Base-by-base conservation (phyloP, 2,888 invertebrate species). In the Chironomus riparius region DNA sequence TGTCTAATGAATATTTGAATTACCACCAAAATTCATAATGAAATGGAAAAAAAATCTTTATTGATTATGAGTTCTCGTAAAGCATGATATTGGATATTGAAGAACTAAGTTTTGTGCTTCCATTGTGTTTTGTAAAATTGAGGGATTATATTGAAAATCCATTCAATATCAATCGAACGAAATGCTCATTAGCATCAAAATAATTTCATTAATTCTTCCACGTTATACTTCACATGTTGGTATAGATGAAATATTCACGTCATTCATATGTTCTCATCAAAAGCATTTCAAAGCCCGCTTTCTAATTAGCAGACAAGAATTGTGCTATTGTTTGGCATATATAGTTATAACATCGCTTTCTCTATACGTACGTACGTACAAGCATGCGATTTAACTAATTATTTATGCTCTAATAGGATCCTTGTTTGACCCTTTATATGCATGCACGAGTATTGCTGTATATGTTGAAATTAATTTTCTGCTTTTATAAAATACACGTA, bases 131-230 rank as follows among this genome's bases (percentile, higher is more conserved):
- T 56, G 56, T 18, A 15, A n/a, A 18, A 38, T 56, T 56, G n/a
- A n/a, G 56, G 56, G 18, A 56, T 56, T 56, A 56, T 56, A 18
- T 56, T 7, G 38, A 38, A 38, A 38, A 38, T 38, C 38, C 10
- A 38, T 38, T 38, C 10, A 7, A 38, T 38, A 21, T 61, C 68
- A 12, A n/a, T 18, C 68, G 56, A 68, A 38, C 28, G 47, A 15
- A 70, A 47, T 70, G 71, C 71, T 71, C 71, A 56, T 71, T 71
- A 71, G 56, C 71, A 61, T 71, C 56, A 28, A 70, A 70, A 70
- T 70, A 70, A 70, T 70, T 70, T 70, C 48, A 70, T 70, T 70
- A 70, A 56, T 56, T 56, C 38, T 38, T 38, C 38, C 38, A 38
- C 38, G 38, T 38, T 38, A 38, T 38, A 38, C 10, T 1, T n/a